Base-by-base conservation (phyloP, 2,888 invertebrate genomes). In the Peribatodes rhomboidaria region DNA sequence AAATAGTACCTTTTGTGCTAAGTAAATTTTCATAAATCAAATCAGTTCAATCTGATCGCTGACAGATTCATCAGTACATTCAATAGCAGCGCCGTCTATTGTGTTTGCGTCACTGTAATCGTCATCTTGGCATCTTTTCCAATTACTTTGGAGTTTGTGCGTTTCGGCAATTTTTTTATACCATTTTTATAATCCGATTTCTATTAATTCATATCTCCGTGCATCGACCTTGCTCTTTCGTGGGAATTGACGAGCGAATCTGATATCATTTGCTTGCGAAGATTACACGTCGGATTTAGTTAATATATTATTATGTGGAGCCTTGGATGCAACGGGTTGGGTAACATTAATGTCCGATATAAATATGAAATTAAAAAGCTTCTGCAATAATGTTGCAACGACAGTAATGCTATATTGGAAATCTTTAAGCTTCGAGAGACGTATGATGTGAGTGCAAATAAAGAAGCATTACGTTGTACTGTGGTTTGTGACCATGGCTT, bases 201-300 rank as follows among this genome's bases (percentile, higher is more conserved):
- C 74, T 75, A 67, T 63, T 74, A 69, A 69, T 68, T 68, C 31
- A 55, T 65, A 75, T 66, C 68, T 67, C 61, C 61, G 74, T 75
- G 71, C 74, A 75, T 76, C 74, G 73, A 71, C 82, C 81, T 82
- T 81, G 80, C 74, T 78, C 79, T 77, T 82, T 78, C 71, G 73
- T 77, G 74, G 73, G 76, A 77, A 69, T 65, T n/a, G 56, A 67
- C 65, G 60, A 65, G 60, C 50, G 56, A 64, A 65, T 65, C 62
- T 37, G 44, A 64, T 59, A 56, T 64, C 64, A 62, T 66, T 62
- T 49, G 22, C 57, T 49, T 61, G 57, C 57, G 44, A 56, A 61
- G 55, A 68, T 68, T 63, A 46, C 58, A 62, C 41, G 50, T 52
- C 52, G 46, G 37, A 56, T 52, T 65, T 44, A 44, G 42, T 60